Evolutionary conservation across 2,888 invertebrate genomes (phyloP), one percentile per base, ranked within the genome.

Genomic region (Coremacera marginata): DNA sequence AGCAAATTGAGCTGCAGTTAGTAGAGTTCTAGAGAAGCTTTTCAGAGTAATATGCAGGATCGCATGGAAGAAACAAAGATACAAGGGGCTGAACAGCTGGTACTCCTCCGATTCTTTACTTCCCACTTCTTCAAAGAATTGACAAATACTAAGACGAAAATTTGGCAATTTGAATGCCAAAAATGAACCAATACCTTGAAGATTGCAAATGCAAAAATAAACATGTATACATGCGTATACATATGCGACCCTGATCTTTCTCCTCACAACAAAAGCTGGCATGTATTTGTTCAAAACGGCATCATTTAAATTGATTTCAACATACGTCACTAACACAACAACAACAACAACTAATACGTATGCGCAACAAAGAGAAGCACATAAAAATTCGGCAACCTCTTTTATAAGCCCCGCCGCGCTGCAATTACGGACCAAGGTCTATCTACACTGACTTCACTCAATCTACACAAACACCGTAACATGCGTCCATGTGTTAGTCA

Each of bases 401-500:
- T 63, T 37, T 52, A 22, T 57, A 19, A 34, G 63, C 25, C 52
- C 63, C 22, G 19, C 34, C 51, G 73, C 51, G 22, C 71, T 71
- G 57, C 57, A 60, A 72, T 44, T 52, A 37, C 72, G 44, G 49
- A 52, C 37, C 67, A 74, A 73, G 73, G 73, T 63, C 63, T 63
- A n/a, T 27, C 63, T n/a, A 27, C 63, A 52, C 67, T 65, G 55
- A 60, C 60, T 52, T 34, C 8, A 44, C 44, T 44, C 44, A 44
- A 44, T 44, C 49, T 49, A 52, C 49, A 52, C 55, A 49, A 49
- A 51, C 31, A 52, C 25, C 11, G 57, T 44, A 22, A 31, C 60
- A 63, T 70, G 62, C 60, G 52, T 70, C 67, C 22, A 55, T 73
- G 74, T 78, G 76, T 78, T 80, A 78, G 80, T 80, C 80, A 78